Evolutionary conservation across 2,113 vertebrate species (phyloP).

Genomic region (Rissa tridactyla): DNA sequence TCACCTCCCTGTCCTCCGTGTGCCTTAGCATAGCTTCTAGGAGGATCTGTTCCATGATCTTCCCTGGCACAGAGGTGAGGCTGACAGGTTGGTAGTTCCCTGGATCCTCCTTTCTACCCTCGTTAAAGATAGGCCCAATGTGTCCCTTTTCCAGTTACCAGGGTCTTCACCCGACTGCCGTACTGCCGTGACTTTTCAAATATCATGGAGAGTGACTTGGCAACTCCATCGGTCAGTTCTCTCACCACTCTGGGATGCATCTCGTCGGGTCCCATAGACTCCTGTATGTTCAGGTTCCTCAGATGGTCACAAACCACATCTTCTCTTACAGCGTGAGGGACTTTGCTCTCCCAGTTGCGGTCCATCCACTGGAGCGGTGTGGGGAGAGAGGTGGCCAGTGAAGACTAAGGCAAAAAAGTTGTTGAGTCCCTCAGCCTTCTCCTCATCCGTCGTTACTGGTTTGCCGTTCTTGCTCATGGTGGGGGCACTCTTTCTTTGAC

Average conservation of each 20-base stretch:
- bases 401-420: background rate
- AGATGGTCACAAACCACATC: background rate
- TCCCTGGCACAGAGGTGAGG: background rate
- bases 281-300: background rate
- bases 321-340: background rate
- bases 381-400: background rate
- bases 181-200: background rate
- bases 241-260: background rate
- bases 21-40: background rate
- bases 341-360: background rate
- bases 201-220: background rate
- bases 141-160: background rate
- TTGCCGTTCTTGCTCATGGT: background rate
- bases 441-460: accelerated
- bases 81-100: background rate
- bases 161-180: background rate
- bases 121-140: background rate
- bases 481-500: background rate
- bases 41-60: background rate
- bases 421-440: background rate
- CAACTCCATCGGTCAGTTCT: background rate
- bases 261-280: background rate
- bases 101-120: background rate
- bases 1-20: background rate
- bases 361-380: background rate